These are phyloP conservation scores for Drosophila helvetica DNA, from an alignment of 2,888 invertebrate species.

Conservation along the genomic window DNA sequence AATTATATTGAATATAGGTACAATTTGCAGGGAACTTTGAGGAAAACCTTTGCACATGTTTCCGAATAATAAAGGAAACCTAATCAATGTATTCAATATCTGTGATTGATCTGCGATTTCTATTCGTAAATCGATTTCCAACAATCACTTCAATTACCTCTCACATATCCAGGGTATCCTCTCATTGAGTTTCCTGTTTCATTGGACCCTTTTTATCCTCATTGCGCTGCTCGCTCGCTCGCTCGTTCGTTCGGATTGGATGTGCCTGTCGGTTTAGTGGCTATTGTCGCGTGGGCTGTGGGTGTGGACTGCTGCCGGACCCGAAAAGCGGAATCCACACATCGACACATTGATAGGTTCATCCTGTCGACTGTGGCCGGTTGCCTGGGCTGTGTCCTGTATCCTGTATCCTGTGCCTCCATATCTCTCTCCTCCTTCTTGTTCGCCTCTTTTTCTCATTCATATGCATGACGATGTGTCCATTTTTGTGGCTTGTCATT, in stretches of 20 bases:
- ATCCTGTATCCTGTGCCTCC: neutral
- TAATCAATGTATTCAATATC: too few relatives aligned
- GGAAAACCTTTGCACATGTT: too few relatives aligned
- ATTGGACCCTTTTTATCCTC: slow-evolving; percentile 13
- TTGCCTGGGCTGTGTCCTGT: too few relatives aligned
- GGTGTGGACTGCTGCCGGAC: neutral
- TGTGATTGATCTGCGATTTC: neutral
- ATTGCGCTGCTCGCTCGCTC: neutral
- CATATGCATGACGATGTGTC: slow-evolving; percentile 78
- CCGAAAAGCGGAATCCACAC: neutral
- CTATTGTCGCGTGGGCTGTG: slow-evolving; percentile 62
- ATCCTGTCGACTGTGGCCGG: slow-evolving; percentile 22
- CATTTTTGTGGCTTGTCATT: slow-evolving; percentile 78
- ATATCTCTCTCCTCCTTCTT: slow-evolving; percentile 15
- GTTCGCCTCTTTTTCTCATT: slow-evolving; percentile 52
- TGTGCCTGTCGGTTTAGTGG: slow-evolving; percentile 68
- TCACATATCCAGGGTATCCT: slow-evolving; percentile 12
- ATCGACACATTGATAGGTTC: slow-evolving; percentile 22
- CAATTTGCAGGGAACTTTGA: too few relatives aligned
- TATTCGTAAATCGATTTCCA: neutral
- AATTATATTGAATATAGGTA: too few relatives aligned
- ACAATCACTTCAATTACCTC: slow-evolving; percentile 14
- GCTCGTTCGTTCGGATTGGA: slow-evolving; percentile 16
- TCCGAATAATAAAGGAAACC: too few relatives aligned
- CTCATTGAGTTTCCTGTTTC: slow-evolving; percentile 13